Base-by-base conservation (phyloP, 2,888 invertebrate genomes). In the Cremastinae sp. region DNA sequence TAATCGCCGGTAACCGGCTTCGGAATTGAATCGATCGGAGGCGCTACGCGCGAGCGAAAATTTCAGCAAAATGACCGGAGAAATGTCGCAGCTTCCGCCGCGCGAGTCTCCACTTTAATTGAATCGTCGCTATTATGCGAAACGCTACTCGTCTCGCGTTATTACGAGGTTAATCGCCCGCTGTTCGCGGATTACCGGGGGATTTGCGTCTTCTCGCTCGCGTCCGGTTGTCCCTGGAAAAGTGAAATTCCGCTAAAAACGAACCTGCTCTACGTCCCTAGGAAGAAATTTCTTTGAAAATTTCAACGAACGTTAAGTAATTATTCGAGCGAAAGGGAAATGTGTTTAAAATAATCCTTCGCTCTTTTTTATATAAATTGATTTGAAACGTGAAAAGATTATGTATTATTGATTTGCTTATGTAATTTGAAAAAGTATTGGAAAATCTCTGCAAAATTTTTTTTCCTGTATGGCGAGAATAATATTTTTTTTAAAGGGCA, bases 111-210 rank as follows among this genome's bases (percentile, higher is more conserved):
- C 20, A 49, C 62, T 65, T 65, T 71, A 74, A 77, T 74, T 74
- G 70, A 77, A 77, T 71, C 74, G 70, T 59, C 43, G 58, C 74
- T 61, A 74, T 69, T 70, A 62, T 66, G 16, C 16, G 65, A 65
- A 65, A 65, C 65, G 38, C 2, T 28, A 28, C 5, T 76, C 74
- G 49, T 54, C 45, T 56, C 59, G 56, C 61, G 69, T 74, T 77
- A 69, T 64, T 64, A 69, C 64, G 28, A 5, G 74, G 54, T 62
- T 66, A 77, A 77, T 70, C 74, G 77, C 20, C 53, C 43, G 45
- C 69, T 68, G 62, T 43, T 75, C 72, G 78, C 53, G 75, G 78
- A 78, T 78, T 78, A 78, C 72, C 75, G 68, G 71, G 36, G 75
- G 68, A 61, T 75, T 78, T 68, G 54, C 38, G 51, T 41, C 22